Conservation (phyloP, 2,888 invertebrate genomes). For the Sesia bembeciformis region DNA sequence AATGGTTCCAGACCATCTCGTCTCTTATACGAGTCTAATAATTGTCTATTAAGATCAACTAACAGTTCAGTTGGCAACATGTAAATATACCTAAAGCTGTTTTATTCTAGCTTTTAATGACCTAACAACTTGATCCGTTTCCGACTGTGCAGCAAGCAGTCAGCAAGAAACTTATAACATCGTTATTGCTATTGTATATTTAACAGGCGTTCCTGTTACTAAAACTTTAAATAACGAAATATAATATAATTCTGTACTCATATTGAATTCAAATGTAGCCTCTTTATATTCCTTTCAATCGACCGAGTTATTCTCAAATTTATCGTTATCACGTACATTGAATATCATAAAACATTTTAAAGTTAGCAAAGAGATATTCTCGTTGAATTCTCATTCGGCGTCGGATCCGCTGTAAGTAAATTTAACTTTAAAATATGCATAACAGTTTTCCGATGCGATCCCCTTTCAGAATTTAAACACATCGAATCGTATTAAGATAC, state of each 20-base stretch:
- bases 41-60: too few species aligned
- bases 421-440: constrained; percentile 74
- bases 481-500: constrained; percentile 68
- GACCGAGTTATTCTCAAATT: constrained; percentile 35
- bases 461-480: constrained; percentile 68
- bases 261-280: constrained; percentile 20
- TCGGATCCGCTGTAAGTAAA: constrained; percentile 56
- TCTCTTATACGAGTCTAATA: too few species aligned
- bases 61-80: too few species aligned
- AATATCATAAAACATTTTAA: constrained; percentile 65
- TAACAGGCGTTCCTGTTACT: neutral
- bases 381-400: constrained; percentile 46
- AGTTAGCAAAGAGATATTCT: constrained; percentile 53
- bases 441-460: constrained; percentile 72
- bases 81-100: too few species aligned
- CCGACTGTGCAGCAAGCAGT: too few species aligned
- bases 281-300: constrained; percentile 35
- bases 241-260: neutral
- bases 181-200: neutral
- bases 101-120: too few species aligned
- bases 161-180: too few species aligned
- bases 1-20: too few species aligned
- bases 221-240: neutral
- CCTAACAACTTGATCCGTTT: too few species aligned
- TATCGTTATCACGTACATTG: constrained; percentile 45